Base-by-base conservation (phyloP, 2,797 vertebrate genomes). In the Phrynocephalus forsythii region DNA sequence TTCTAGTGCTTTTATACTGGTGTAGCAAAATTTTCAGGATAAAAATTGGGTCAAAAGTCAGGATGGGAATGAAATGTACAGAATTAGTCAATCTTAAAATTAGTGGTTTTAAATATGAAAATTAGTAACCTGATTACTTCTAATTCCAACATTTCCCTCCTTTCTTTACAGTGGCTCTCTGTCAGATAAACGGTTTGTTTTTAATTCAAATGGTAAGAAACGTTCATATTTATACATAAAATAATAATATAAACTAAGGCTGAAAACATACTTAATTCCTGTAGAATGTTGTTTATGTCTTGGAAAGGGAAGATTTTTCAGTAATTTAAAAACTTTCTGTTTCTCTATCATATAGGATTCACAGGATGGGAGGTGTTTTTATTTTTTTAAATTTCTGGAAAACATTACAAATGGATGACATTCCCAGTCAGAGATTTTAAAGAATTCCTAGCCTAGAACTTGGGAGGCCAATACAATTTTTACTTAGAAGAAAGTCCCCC, bases 111-210 rank as follows among this genome's bases (percentile, higher is more conserved):
- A 26, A 24, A 84, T 0, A 9, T 89, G 10, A 75, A 52, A 79
- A 66, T 1, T 1, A 20, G 2, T 80, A 38, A 82, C 20, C 28
- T 92, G 89, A 88, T 20, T 75, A 1, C 94, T 86, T 92, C 76
- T 38, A 8, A 24, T 68, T 24, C 26, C 13, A 92, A 86, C 90
- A 95, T 94, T 88, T 94, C 71, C 71, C 97, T 89, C 90, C 95
- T 95, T 89, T 94, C 72, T 77, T 97, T 96, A 77, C 96, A 98
- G 98, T 60, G 98, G 98, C 63, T 98, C 98, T 20, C 94, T 98
- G 93, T 98, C 98, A 28, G 97, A 98, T 86, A 96, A 96, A 79
- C 95, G 97, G 91, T 97, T 98, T 96, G 95, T 96, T 30, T 98
- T 98, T 93, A 93, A 93, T 93, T 96, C 96, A 9, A 94, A 96